These are phyloP conservation scores for Leptogaster cylindrica DNA, from an alignment of 2,888 invertebrate genomes.

Conservation along the genomic window DNA sequence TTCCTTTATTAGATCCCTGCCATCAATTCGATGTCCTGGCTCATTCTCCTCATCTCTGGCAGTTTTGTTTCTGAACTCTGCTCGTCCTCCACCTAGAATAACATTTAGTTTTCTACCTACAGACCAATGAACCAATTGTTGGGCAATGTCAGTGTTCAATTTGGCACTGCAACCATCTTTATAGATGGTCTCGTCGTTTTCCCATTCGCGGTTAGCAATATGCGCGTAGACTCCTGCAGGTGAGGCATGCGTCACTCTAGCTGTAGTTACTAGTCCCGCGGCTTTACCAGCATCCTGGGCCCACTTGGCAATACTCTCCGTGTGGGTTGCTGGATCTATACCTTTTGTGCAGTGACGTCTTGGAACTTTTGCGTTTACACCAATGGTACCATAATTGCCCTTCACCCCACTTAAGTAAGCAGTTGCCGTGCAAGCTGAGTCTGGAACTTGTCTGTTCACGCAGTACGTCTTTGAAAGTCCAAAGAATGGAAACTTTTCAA, in stretches of 20 bases:
- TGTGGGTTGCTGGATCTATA: slow-evolving; percentile 65
- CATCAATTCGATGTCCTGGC: slow-evolving; percentile 67
- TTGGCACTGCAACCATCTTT: slow-evolving; percentile 61
- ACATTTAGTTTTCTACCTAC: slow-evolving; percentile 76
- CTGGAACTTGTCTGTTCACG: slow-evolving; percentile 77
- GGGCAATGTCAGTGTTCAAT: slow-evolving; percentile 73
- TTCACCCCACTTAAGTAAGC: slow-evolving; percentile 82
- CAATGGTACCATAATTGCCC: slow-evolving; percentile 76
- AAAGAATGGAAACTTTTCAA: slow-evolving; percentile 70
- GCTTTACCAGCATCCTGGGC: slow-evolving; percentile 70
- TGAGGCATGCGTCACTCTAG: slow-evolving; percentile 78
- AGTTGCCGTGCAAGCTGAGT: slow-evolving; percentile 84
- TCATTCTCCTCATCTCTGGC: slow-evolving; percentile 65
- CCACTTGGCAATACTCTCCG: slow-evolving; percentile 72
- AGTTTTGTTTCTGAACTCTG: slow-evolving; percentile 53
- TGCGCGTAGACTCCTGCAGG: slow-evolving; percentile 77
- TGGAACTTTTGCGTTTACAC: slow-evolving; percentile 71
- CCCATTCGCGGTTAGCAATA: slow-evolving; percentile 73
- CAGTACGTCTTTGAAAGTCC: slow-evolving; percentile 73
- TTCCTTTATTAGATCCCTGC: slow-evolving; percentile 69
- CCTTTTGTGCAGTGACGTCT: slow-evolving; percentile 70
- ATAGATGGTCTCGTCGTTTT: slow-evolving; percentile 67
- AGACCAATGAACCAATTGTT: slow-evolving; percentile 69
- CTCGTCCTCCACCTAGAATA: slow-evolving; percentile 58
- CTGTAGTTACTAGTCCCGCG: slow-evolving; percentile 76